Percentiles rank a stretch among this genome's conserved stretches.
These are phyloP conservation scores for Myrmecobius fasciatus DNA, from an alignment of 2,113 vertebrate genomes.

Conservation along the genomic window DNA sequence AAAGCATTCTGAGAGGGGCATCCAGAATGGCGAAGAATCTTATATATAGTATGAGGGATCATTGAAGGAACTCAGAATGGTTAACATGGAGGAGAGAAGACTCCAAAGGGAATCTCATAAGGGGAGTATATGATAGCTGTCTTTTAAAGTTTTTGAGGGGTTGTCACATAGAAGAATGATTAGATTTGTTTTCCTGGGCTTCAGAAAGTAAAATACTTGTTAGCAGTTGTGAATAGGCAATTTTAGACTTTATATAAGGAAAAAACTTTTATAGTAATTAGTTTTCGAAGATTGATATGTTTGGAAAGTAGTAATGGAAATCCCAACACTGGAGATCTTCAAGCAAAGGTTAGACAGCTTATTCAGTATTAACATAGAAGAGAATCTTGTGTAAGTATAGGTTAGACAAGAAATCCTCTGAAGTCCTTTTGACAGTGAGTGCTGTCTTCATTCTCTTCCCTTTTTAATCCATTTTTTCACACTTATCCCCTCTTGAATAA, in stretches of 20 bases:
- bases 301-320: no score
- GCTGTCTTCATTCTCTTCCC: neutral
- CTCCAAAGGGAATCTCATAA: neutral
- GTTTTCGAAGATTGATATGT: neutral
- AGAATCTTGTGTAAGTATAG: no score
- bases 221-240: neutral
- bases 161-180: neutral
- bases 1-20: neutral
- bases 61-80: no score
- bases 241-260: neutral
- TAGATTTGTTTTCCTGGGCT: neutral
- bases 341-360: no score
- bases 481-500: neutral
- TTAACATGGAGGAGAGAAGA: neutral
- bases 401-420: no score
- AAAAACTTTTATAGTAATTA: neutral
- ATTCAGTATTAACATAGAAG: no score
- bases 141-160: neutral
- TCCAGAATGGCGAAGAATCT: neutral
- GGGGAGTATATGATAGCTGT: neutral
- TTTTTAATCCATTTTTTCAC: neutral
- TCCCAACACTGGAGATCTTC: no score
- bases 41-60: neutral
- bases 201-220: neutral
- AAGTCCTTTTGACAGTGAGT: no score